These are phyloP conservation scores for Rhagonycha fulva DNA, from an alignment of 2,888 invertebrate genomes.

Conservation along the genomic window DNA sequence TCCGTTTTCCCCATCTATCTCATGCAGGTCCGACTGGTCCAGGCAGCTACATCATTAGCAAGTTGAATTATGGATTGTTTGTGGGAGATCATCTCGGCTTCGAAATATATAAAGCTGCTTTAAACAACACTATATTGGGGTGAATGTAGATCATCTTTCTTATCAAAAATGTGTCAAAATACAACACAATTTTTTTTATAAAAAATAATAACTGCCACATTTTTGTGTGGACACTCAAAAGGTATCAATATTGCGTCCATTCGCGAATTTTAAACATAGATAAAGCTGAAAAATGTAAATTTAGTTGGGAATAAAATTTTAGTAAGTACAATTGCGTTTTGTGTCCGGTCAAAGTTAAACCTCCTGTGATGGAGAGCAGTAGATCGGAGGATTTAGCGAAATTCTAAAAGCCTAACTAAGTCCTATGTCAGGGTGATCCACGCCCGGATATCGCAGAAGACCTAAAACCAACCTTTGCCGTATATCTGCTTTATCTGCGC, in stretches of 20 bases:
- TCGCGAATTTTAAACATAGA: background rate
- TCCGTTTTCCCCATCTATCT: constrained; percentile 49
- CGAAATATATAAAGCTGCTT: constrained; percentile 44
- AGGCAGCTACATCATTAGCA: constrained; percentile 54
- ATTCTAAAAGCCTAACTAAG: constrained; percentile 43
- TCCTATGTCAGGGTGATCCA: constrained; percentile 38
- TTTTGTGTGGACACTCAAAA: background rate
- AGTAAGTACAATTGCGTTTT: constrained; percentile 38
- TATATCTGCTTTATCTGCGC: constrained; percentile 29
- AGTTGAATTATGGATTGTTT: constrained; percentile 56
- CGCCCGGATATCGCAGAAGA: constrained; percentile 36
- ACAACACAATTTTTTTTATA: background rate
- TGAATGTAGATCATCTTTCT: constrained; percentile 5
- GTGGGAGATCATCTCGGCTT: constrained; percentile 42
- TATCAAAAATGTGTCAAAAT: constrained; percentile 20
- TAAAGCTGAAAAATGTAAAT: background rate
- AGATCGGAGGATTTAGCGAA: constrained; percentile 45
- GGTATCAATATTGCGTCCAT: background rate
- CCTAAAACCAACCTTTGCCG: constrained; percentile 18
- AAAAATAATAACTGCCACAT: background rate
- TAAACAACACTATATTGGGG: constrained; percentile 21
- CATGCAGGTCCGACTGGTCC: constrained; percentile 51
- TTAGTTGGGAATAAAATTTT: constrained; percentile 25
- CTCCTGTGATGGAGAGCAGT: constrained; percentile 42
- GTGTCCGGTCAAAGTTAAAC: constrained; percentile 46